Evolutionary conservation across 2,797 vertebrate genomes (phyloP).

Genomic region (Pseudochromis fuscus): DNA sequence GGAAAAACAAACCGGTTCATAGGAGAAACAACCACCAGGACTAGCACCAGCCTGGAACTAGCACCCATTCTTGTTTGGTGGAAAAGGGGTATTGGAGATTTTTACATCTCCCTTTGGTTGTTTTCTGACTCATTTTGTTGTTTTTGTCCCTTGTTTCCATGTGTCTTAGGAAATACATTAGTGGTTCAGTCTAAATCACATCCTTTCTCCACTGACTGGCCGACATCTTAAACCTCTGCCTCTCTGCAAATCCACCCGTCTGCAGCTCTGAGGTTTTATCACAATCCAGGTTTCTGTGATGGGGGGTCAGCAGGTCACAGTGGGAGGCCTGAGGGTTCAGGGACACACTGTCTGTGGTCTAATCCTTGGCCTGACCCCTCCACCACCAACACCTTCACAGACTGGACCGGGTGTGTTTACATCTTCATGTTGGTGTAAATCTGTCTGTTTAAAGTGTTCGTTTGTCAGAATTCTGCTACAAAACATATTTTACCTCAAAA

Average conservation of each 20-base stretch:
- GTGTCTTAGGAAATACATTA: too few species aligned
- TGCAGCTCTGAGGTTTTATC: slow-evolving; percentile 42
- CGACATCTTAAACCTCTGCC: background rate
- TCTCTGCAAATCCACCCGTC: slow-evolving; percentile 6
- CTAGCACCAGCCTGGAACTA: too few species aligned
- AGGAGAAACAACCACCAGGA: too few species aligned
- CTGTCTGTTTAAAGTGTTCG: slow-evolving; percentile 18
- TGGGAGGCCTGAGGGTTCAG: slow-evolving; percentile 55
- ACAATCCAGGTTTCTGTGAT: slow-evolving; percentile 25
- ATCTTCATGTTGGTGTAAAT: slow-evolving; percentile 32
- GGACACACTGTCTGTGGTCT: slow-evolving; percentile 69
- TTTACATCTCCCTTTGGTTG: too few species aligned
- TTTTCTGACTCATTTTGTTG: too few species aligned
- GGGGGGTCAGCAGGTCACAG: slow-evolving; percentile 64
- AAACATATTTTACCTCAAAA: slow-evolving; percentile 4
- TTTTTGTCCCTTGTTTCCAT: too few species aligned
- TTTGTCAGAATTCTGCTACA: background rate
- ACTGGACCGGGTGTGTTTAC: slow-evolving; percentile 37
- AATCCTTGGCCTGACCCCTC: slow-evolving; percentile 69
- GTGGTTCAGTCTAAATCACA: background rate
- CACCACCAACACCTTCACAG: slow-evolving; percentile 1
- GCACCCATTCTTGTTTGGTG: too few species aligned
- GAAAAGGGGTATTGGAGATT: too few species aligned
- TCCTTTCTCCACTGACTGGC: background rate
- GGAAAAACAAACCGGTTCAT: too few species aligned